phyloP scores from a whole-genome alignment of 2,888 invertebrate genomes.

The Epistrophe eligans region DNA sequence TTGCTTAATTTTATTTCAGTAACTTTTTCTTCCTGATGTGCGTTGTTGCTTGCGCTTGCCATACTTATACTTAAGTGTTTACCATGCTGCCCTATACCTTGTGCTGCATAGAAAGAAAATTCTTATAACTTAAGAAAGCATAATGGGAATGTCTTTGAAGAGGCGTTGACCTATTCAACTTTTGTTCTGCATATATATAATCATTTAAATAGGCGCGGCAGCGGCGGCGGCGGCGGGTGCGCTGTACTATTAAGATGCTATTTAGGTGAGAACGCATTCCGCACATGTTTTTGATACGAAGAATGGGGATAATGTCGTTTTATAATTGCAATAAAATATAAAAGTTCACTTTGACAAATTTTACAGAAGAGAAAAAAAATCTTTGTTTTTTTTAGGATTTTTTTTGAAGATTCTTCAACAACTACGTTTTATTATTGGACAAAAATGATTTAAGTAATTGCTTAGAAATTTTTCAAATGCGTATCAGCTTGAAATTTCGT shows the following conservation, averaged over 20 bases:
- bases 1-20: conserved; percentile 14
- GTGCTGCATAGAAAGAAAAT: conserved; percentile 23
- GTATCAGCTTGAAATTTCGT: too few relatives aligned
- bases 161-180: conserved; percentile 76
- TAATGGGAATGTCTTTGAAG: conserved; percentile 56
- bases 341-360: too few relatives aligned
- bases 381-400: too few relatives aligned
- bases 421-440: too few relatives aligned
- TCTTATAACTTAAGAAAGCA: conserved; percentile 4
- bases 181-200: conserved; percentile 50
- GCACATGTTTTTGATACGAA: background rate
- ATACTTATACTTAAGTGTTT: background rate
- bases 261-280: conserved; percentile 64
- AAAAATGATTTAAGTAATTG: too few relatives aligned
- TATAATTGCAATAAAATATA: conserved; percentile 1
- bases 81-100: conserved; percentile 37
- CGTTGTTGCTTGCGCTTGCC: background rate
- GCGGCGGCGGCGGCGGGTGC: too few relatives aligned
- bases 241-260: conserved; percentile 40
- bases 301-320: conserved; percentile 9
- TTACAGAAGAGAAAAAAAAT: too few relatives aligned
- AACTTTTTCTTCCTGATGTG: conserved; percentile 31
- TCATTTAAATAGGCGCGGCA: conserved; percentile 34
- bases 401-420: too few relatives aligned
- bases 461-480: too few relatives aligned